Evolutionary conservation across 2,888 invertebrate species (phyloP).

Genomic region (Mimumesa dahlbomi): DNA sequence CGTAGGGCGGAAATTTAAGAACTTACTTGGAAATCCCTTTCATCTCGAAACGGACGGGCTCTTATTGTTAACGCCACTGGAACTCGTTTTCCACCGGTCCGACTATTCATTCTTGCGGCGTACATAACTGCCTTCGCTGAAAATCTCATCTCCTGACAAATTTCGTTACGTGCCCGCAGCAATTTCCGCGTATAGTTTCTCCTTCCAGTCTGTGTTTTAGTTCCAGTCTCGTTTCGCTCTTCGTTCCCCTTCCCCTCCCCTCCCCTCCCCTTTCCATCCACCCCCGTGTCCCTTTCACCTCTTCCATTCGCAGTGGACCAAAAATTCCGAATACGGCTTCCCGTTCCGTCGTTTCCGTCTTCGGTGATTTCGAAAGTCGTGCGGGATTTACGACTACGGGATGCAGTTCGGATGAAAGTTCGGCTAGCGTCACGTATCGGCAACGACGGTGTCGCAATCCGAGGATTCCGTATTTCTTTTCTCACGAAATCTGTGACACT

Average conservation of each 20-base stretch:
- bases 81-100: conserved; percentile 58
- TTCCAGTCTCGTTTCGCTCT: no score
- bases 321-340: not conserved
- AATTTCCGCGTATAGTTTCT: conserved; percentile 55
- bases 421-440: not conserved
- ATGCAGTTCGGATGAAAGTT: not conserved
- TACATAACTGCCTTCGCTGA: conserved; percentile 52
- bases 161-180: conserved; percentile 60
- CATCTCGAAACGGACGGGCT: conserved; percentile 42
- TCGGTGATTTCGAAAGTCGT: not conserved
- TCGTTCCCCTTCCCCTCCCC: not conserved
- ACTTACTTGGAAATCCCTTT: conserved; percentile 55
- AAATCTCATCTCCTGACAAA: conserved; percentile 66
- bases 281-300: not conserved
- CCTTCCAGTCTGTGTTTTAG: conserved; percentile 14
- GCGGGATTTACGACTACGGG: not conserved
- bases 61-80: conserved; percentile 54
- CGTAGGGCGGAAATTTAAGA: conserved; percentile 58
- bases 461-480: not conserved
- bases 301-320: not conserved
- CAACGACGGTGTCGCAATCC: not conserved
- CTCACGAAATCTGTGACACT: not conserved
- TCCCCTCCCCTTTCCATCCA: not conserved
- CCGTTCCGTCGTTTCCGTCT: not conserved
- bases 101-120: conserved; percentile 57